Percentiles rank a stretch among this genome's conserved stretches.
phyloP scores from a whole-genome alignment of 2,797 vertebrate species.

The Sebastiscus albofasciatus region DNA sequence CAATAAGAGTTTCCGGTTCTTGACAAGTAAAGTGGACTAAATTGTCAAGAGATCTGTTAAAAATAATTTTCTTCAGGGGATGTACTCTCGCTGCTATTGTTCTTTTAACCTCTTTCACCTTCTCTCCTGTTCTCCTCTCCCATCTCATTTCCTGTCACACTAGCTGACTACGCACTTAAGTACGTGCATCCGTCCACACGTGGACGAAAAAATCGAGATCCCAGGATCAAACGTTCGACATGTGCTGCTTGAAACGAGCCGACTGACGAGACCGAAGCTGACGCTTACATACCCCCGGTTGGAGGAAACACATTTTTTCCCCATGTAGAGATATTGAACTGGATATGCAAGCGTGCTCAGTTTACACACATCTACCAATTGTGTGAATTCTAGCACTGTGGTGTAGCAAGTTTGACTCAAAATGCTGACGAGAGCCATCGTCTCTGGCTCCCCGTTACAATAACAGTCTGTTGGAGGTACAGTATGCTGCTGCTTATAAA shows the following conservation, averaged over 20 bases:
- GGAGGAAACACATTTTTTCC: slow-evolving; percentile 27
- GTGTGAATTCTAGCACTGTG: slow-evolving; percentile 74
- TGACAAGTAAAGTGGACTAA: slow-evolving; percentile 10
- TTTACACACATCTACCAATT: slow-evolving; percentile 57
- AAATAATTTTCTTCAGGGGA: neutral
- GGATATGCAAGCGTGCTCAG: slow-evolving; percentile 28
- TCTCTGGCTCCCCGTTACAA: slow-evolving; percentile 37
- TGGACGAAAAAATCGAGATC: neutral
- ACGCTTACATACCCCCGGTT: slow-evolving; percentile 23
- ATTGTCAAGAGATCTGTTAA: slow-evolving; percentile 24
- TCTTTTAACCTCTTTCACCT: slow-evolving; percentile 1
- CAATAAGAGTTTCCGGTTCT: slow-evolving; percentile 17
- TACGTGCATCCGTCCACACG: neutral
- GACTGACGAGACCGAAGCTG: slow-evolving; percentile 21
- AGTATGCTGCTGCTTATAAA: slow-evolving; percentile 17
- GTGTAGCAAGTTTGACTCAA: slow-evolving; percentile 63
- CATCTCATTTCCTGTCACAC: slow-evolving; percentile 5
- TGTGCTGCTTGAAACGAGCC: slow-evolving; percentile 13
- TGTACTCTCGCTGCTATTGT: slow-evolving; percentile 1
- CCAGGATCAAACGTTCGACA: slow-evolving; percentile 31
- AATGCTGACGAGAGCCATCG: slow-evolving; percentile 61
- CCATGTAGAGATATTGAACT: slow-evolving; percentile 36
- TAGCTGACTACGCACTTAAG: slow-evolving; percentile 12
- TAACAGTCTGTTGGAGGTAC: slow-evolving; percentile 43
- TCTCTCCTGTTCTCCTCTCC: neutral